A percentile compares a stretch with the other conserved stretches of the same genome.
phyloP scores from a whole-genome alignment of 2,888 invertebrate species.

The Mythimna loreyi region DNA sequence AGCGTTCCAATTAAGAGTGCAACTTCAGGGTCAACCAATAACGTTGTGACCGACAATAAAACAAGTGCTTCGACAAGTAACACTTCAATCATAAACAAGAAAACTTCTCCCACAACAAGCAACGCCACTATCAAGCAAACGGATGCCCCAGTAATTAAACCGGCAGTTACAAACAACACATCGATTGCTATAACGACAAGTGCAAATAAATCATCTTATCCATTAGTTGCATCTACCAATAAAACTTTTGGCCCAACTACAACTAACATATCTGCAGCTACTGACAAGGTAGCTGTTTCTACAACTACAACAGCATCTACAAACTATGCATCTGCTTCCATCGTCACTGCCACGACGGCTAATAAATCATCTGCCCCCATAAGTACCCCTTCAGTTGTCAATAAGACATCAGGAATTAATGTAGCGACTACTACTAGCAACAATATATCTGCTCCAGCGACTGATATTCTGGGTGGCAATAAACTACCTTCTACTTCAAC shows the following conservation, averaged over 20 bases:
- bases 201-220: constrained; percentile 12
- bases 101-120: not conserved
- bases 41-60: constrained; percentile 26
- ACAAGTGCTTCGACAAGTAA: constrained; percentile 25
- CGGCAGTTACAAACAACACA: constrained; percentile 4
- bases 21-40: constrained; percentile 15
- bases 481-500: constrained; percentile 10
- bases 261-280: constrained; percentile 9
- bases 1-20: constrained; percentile 41
- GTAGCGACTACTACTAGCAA: not conserved
- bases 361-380: constrained; percentile 11
- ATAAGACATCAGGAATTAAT: constrained; percentile 8
- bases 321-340: not conserved
- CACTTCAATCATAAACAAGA: constrained; percentile 27
- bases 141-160: not conserved
- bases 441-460: constrained; percentile 7
- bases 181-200: constrained; percentile 2
- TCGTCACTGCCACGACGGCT: not conserved
- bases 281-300: constrained; percentile 13
- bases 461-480: not conserved
- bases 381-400: constrained; percentile 3
- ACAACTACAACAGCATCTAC: not conserved
- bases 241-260: constrained; percentile 13
- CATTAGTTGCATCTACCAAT: not conserved
- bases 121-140: constrained; percentile 2